Base-by-base conservation (phyloP, 2,113 vertebrate species). In the Tragelaphus scriptus region DNA sequence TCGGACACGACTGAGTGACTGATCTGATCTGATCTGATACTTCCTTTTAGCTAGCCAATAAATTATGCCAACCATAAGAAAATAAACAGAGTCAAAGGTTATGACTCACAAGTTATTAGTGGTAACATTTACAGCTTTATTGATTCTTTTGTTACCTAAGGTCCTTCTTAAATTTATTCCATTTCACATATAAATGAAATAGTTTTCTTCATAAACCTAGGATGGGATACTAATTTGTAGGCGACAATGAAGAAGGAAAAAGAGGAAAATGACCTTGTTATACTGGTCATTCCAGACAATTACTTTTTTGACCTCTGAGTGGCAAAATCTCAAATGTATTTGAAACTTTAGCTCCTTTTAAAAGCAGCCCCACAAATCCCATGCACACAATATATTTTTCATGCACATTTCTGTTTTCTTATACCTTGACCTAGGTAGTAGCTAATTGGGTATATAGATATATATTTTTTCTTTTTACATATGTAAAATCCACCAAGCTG, bases 321-420 rank as follows among this genome's bases (percentile, higher is more conserved):
- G 36, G 51, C 44, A 96, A 94, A 97, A 96, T 44, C n/a, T 82
- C 65, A 86, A 96, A 88, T 79, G 12, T 75, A 96, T 85, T 92
- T 91, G 49, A 93, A 91, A 86, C 49, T 82, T 86, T 7, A 77
- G 10, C 26, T 88, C 21, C 40, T 81, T 81, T 53, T 86, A 56
- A 94, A 91, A 86, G 28, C 21, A 58, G 4, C 28, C 3, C 13
- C 7, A 6, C n/a, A 68, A 92, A 71, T 79, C 8, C 16, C 51
- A 97, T 49, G 51, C 30, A 79, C n/a, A 51, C 36, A 59, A 65
- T 91, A 95, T 63, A 75, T 79, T 53, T 89, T 91, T 91, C 79
- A 91, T 56, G 80, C 1, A n/a, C 14, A 88, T 93, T 82, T 92
- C 32, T 97, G 6, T 47, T 97, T 97, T 91, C 93, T 84, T 95